phyloP scores from a whole-genome alignment of 1,140 invertebrate species.

The Leptonema lineaticorne region DNA sequence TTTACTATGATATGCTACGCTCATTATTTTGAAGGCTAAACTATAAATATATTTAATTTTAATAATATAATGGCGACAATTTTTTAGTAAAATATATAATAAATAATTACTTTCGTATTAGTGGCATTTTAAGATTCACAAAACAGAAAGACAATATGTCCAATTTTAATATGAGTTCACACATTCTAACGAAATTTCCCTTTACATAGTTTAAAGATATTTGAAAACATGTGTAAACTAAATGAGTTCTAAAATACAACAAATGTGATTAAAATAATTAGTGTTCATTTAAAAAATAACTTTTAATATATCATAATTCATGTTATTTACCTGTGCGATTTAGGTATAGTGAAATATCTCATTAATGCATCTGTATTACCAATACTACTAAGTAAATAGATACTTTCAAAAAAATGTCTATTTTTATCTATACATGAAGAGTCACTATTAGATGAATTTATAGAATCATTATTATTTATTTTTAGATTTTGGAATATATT shows the following conservation, averaged over 20 bases:
- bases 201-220: slow-evolving; percentile 56
- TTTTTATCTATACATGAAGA: slow-evolving; percentile 42
- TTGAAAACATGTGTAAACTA: slow-evolving; percentile 45
- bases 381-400: slow-evolving; percentile 63
- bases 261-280: slow-evolving; percentile 15
- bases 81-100: not conserved
- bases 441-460: slow-evolving; percentile 33
- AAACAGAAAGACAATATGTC: slow-evolving; percentile 53
- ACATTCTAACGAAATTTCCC: slow-evolving; percentile 57
- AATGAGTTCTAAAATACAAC: slow-evolving; percentile 45
- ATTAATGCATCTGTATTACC: slow-evolving; percentile 56
- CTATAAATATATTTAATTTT: slow-evolving; percentile 33
- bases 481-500: not conserved
- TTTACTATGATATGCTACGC: slow-evolving; percentile 58
- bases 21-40: slow-evolving; percentile 58
- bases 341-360: slow-evolving; percentile 55
- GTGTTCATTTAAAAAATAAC: too few relatives aligned
- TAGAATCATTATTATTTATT: slow-evolving; percentile 4
- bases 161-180: slow-evolving; percentile 49
- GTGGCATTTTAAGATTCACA: slow-evolving; percentile 48
- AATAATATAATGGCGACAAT: too few relatives aligned
- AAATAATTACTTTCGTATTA: slow-evolving; percentile 50
- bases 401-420: slow-evolving; percentile 52
- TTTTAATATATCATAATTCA: too few relatives aligned
- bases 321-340: slow-evolving; percentile 42